Evolutionary conservation across 2,888 invertebrate genomes (phyloP).

Genomic region (Campaea margaritaria): DNA sequence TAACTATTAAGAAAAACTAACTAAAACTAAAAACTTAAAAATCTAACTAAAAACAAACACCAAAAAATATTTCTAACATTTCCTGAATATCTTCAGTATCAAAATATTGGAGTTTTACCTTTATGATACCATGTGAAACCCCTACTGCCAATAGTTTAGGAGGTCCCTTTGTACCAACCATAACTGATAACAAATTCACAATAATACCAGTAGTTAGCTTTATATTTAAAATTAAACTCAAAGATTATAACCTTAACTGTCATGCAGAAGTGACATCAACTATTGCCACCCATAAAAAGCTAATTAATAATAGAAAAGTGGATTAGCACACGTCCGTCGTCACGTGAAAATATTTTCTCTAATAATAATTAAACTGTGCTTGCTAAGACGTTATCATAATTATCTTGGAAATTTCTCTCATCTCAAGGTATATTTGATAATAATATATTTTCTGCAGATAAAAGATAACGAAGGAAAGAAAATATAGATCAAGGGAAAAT

Average conservation of each 20-base stretch:
- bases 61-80: too few species aligned
- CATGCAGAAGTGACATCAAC: constrained; percentile 21
- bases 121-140: too few species aligned
- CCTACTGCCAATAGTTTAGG: too few species aligned
- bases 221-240: background rate
- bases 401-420: constrained; percentile 43
- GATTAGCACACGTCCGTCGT: constrained; percentile 31
- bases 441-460: constrained; percentile 14
- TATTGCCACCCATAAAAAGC: constrained; percentile 24
- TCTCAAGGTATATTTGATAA: constrained; percentile 19
- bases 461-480: constrained; percentile 1
- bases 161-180: too few species aligned
- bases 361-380: constrained; percentile 26
- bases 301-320: constrained; percentile 44
- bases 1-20: too few species aligned
- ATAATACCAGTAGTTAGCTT: background rate
- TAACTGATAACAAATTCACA: too few species aligned
- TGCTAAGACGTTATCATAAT: constrained; percentile 42
- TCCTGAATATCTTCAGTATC: too few species aligned
- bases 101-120: too few species aligned
- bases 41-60: too few species aligned
- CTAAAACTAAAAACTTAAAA: too few species aligned
- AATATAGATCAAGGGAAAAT: too few species aligned
- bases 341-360: constrained; percentile 50
- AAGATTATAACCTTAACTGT: background rate